Conservation (phyloP, 2,888 invertebrate species). For the Leptothorax acervorum region DNA sequence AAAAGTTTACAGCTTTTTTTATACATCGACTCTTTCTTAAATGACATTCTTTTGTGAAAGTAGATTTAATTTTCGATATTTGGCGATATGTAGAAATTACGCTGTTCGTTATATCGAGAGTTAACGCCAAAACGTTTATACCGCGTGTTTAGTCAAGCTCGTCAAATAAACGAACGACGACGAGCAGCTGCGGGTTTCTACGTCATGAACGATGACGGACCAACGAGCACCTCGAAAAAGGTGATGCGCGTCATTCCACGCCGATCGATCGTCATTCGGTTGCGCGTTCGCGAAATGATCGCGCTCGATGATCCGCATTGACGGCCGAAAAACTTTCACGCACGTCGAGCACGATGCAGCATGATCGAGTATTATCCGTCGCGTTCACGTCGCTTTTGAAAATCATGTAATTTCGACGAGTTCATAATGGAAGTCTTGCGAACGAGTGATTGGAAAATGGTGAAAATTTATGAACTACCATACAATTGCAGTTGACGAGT, state of each 20-base stretch:
- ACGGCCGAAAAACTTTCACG: slow-evolving; percentile 51
- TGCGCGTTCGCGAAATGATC: slow-evolving; percentile 57
- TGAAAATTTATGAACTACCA: slow-evolving; percentile 50
- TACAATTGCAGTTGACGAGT: not conserved
- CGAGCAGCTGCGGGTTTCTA: slow-evolving; percentile 55
- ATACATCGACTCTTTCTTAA: not conserved
- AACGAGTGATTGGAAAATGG: slow-evolving; percentile 50
- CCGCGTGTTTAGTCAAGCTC: slow-evolving; percentile 34
- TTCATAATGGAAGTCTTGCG: slow-evolving; percentile 54
- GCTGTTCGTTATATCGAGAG: not conserved
- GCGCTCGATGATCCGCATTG: slow-evolving; percentile 52
- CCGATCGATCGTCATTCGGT: slow-evolving; percentile 60
- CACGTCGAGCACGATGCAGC: slow-evolving; percentile 44
- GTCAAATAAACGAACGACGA: slow-evolving; percentile 59
- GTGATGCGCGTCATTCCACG: slow-evolving; percentile 55
- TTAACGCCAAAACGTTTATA: slow-evolving; percentile 27
- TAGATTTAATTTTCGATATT: not conserved
- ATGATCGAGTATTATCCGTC: slow-evolving; percentile 57
- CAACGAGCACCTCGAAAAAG: slow-evolving; percentile 53
- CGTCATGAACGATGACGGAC: slow-evolving; percentile 54
- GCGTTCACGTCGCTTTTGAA: slow-evolving; percentile 48
- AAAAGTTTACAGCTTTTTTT: not conserved
- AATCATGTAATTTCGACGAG: slow-evolving; percentile 52
- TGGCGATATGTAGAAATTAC: not conserved
- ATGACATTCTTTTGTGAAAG: not conserved